Evolutionary conservation across 2,888 invertebrate species (phyloP).

Genomic region (Lepidocyrtinus sp.): DNA sequence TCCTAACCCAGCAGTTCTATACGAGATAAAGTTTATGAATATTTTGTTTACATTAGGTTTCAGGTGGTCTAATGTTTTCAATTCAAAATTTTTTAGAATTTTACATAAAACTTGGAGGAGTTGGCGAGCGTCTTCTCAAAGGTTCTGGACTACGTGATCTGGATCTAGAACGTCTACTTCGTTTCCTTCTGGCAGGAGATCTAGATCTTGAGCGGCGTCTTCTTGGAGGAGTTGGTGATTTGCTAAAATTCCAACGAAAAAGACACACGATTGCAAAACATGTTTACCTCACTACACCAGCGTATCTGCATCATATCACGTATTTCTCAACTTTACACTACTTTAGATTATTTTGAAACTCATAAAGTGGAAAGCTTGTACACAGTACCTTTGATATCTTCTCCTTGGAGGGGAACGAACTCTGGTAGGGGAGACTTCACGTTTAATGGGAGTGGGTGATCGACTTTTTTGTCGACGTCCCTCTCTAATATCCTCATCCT

Average conservation of each 20-base stretch:
- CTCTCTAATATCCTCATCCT: slow-evolving; percentile 85
- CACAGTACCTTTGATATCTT: slow-evolving; percentile 68
- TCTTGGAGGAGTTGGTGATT: slow-evolving; percentile 63
- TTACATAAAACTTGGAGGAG: slow-evolving; percentile 71
- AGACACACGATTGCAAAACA: background rate
- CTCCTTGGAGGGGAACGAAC: slow-evolving; percentile 69
- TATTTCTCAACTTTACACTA: background rate
- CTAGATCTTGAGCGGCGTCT: slow-evolving; percentile 64
- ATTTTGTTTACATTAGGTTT: background rate
- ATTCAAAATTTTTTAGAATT: slow-evolving; percentile 5
- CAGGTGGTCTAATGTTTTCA: slow-evolving; percentile 1
- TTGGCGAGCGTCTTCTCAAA: slow-evolving; percentile 73
- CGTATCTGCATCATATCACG: background rate
- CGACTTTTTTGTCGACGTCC: slow-evolving; percentile 80
- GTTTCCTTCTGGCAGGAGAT: slow-evolving; percentile 68
- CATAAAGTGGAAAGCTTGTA: slow-evolving; percentile 12
- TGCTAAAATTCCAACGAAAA: slow-evolving; percentile 38
- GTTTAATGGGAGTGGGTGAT: slow-evolving; percentile 85
- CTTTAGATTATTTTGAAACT: too few species aligned
- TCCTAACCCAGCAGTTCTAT: slow-evolving; percentile 62
- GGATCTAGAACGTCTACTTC: slow-evolving; percentile 71
- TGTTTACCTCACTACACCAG: background rate
- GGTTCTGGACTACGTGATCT: slow-evolving; percentile 73
- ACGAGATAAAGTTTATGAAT: background rate
- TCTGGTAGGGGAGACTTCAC: slow-evolving; percentile 72